Conservation (phyloP, 2,888 invertebrate genomes). For the Chrysodeixis includens region DNA sequence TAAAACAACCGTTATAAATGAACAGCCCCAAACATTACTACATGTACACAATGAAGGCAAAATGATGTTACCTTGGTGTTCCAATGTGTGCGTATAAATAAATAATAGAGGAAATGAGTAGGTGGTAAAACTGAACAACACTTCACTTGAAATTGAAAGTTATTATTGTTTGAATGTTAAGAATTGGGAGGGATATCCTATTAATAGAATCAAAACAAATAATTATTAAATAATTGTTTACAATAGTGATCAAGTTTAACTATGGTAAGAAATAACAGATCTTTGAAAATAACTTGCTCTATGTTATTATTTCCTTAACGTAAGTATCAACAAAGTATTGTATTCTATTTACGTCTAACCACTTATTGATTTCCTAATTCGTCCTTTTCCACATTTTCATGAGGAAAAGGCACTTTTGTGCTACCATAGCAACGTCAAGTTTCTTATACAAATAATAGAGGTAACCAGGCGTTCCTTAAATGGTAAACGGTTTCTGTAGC, state of each 20-base stretch:
- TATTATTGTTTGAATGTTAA: neutral
- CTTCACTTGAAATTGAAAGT: neutral
- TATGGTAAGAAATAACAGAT: slow-evolving; percentile 24
- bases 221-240: slow-evolving; percentile 16
- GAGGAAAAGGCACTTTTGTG: too few relatives aligned
- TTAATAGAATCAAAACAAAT: slow-evolving; percentile 13
- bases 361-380: neutral
- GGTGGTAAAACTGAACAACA: neutral
- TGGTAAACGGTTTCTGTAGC: too few relatives aligned
- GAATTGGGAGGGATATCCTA: neutral
- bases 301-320: too few relatives aligned
- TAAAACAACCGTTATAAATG: neutral
- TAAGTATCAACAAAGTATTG: neutral
- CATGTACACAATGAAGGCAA: neutral
- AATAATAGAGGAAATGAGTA: slow-evolving; percentile 13
- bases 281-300: slow-evolving; percentile 10
- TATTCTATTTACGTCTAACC: neutral
- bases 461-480: too few relatives aligned
- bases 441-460: too few relatives aligned
- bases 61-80: slow-evolving; percentile 19
- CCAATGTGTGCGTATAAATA: slow-evolving; percentile 21
- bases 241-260: slow-evolving; percentile 13
- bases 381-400: too few relatives aligned
- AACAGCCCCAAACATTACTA: neutral
- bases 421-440: too few relatives aligned